Evolutionary conservation across 2,113 vertebrate species (phyloP), one percentile per base, ranked within the genome.

Genomic region (Pterocles burchelli): DNA sequence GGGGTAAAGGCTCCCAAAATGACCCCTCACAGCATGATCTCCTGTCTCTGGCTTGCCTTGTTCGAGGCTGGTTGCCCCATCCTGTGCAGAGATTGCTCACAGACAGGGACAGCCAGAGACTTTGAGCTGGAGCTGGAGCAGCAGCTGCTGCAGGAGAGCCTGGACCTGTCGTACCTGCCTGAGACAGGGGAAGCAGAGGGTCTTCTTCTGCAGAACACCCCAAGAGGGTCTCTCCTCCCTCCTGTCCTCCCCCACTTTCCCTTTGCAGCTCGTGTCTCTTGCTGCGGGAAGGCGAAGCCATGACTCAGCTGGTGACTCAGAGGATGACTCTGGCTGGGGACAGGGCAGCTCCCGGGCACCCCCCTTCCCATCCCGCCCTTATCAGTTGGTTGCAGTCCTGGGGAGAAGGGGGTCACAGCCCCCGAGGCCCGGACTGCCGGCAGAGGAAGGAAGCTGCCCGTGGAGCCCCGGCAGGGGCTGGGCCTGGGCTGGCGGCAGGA

Each of bases 291-390:
- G 33, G 74, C 58, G 54, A 55, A 72, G 77, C 81, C 2, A 1
- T 88, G 81, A 89, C 59, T 91, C 88, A 93, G 77, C 81, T 34
- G 74, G 66, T 90, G 95, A 93, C 70, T 97, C 93, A 96, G 91
- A 83, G 51, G 67, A 34, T 85, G 74, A 20, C 81, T 80, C 67
- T 38, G 31, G 45, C 72, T 86, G 38, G 52, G 49, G 79, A 78
- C 43, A 20, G 28, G 33, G 78, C 79, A 66, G 83, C 48, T 82
- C 68, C 14, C 1, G 38, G 72, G 80, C 65, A 89, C 65, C 45
- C 65, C 0, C 3, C 49, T 91, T 93, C 88, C 89, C 16, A 2
- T 78, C 74, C n/a, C 21, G 19, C 45, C 52, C 66, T 75, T 85
- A 71, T 51, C 66, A n/a, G 38, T 43, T 62, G 36, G 43, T 68